These are phyloP conservation scores for Nezara viridula DNA, from an alignment of 2,888 invertebrate genomes.

Conservation along the genomic window DNA sequence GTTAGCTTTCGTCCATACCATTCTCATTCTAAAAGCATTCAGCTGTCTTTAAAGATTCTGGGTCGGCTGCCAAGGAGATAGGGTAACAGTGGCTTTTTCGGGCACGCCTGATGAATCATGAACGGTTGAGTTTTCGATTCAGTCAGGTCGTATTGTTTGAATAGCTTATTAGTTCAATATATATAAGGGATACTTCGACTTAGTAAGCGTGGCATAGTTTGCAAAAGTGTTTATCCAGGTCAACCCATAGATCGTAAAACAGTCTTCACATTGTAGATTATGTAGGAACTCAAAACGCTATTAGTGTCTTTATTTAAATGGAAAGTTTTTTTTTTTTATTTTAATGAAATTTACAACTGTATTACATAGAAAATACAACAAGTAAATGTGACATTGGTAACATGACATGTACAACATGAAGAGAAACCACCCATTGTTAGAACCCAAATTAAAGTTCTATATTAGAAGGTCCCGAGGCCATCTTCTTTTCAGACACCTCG, in stretches of 20 bases:
- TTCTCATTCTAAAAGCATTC: constrained; percentile 23
- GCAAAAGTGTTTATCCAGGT: background rate
- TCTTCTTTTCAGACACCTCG: no score
- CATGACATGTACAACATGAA: no score
- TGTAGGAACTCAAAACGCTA: background rate
- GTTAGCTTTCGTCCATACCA: background rate
- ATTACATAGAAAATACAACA: no score
- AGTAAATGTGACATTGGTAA: no score
- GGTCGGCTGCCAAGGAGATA: background rate
- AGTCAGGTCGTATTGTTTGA: background rate
- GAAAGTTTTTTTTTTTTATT: no score
- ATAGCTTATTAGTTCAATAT: background rate
- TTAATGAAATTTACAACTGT: no score
- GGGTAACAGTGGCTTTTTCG: constrained; percentile 23
- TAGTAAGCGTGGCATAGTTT: background rate
- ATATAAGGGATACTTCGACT: background rate
- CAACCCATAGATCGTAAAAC: background rate
- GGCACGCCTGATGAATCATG: background rate
- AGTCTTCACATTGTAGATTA: no score
- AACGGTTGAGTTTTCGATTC: background rate
- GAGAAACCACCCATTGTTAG: no score
- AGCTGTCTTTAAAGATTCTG: background rate
- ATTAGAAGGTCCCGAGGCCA: no score
- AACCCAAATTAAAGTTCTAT: no score
- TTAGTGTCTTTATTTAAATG: background rate